Conservation (phyloP, 2,888 invertebrate genomes). For the Sycophila texana region DNA sequence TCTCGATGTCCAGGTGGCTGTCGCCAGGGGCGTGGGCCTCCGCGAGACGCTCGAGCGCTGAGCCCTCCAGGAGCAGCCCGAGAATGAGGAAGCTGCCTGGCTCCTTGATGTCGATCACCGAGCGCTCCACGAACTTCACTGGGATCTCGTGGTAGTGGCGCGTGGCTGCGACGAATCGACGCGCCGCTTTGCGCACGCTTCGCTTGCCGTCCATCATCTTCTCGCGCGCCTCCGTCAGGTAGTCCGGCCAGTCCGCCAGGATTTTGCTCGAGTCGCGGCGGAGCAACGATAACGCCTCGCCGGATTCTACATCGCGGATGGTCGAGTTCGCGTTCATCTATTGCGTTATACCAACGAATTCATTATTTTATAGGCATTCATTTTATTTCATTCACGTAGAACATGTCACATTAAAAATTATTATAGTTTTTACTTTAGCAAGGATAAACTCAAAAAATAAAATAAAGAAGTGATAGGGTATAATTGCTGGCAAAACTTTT, state of each 20-base stretch:
- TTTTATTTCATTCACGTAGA: too few species aligned
- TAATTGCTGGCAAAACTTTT: too few species aligned
- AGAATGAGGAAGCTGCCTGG: constrained; percentile 24
- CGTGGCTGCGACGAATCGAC: constrained; percentile 25
- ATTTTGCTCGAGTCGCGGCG: constrained; percentile 28
- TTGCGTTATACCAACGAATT: not conserved
- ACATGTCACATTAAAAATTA: too few species aligned
- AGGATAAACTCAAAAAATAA: too few species aligned
- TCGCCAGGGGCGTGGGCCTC: not conserved
- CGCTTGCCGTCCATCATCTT: not conserved
- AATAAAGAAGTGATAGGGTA: too few species aligned
- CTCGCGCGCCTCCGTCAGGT: constrained; percentile 26
- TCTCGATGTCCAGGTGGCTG: not conserved
- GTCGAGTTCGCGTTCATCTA: not conserved
- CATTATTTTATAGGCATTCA: too few species aligned
- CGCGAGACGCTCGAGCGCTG: constrained; percentile 9
- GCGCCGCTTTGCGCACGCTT: constrained; percentile 1
- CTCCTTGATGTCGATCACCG: constrained; percentile 8
- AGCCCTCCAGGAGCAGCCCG: constrained; percentile 31
- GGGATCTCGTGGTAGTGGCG: constrained; percentile 49
- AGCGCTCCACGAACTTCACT: constrained; percentile 43
- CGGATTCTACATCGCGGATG: constrained; percentile 24
- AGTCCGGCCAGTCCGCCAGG: constrained; percentile 47
- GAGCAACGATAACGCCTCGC: constrained; percentile 25
- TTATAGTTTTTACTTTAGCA: too few species aligned